Evolutionary conservation across 2,888 invertebrate species (phyloP), one percentile per base, ranked within the genome.

Genomic region (Cosmia pyralina): DNA sequence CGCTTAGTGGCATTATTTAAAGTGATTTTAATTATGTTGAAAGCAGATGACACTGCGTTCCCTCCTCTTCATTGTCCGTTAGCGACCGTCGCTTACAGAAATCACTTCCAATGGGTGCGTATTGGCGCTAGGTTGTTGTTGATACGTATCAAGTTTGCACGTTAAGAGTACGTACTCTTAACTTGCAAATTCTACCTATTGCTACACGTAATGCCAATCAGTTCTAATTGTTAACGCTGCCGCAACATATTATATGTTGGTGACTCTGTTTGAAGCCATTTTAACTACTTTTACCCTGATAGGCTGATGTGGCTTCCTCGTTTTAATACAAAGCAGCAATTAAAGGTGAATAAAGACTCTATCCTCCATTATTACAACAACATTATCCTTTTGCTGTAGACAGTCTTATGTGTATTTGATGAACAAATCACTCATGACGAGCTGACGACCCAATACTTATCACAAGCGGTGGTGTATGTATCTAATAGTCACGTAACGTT

Each of bases 1-100:
- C 90, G 93, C 93, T 94, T 93, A 93, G 94, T 94, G 94, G 94
- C 94, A 93, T 95, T 95, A 96, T 96, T 95, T 96, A 94, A 95
- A 95, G 93, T 94, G 93, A 95, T 96, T 96, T 96, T 96, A 96
- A 96, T 96, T 96, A 96, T 96, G 96, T 96, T 96, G 93, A 93
- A 94, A 94, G 95, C 96, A 96, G 96, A 96, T 96, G 96, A 95
- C 96, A 93, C 90, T 83, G 88, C 87, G 93, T 92, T 85, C 95
- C 96, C 95, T 95, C 96, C 96, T 96, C 94, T 96, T 96, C 93
- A 94, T 93, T 96, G 96, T 96, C 91, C 68, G 80, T 84, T 85
- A 81, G 82, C 86, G 83, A 75, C 73, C 81, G 84, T 84, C 85
- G 87, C 79, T 81, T 69, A 83, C 83, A 85, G 84, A 80, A 88